Evolutionary conservation across 2,888 invertebrate species (phyloP).

Genomic region (Nowickia ferox): DNA sequence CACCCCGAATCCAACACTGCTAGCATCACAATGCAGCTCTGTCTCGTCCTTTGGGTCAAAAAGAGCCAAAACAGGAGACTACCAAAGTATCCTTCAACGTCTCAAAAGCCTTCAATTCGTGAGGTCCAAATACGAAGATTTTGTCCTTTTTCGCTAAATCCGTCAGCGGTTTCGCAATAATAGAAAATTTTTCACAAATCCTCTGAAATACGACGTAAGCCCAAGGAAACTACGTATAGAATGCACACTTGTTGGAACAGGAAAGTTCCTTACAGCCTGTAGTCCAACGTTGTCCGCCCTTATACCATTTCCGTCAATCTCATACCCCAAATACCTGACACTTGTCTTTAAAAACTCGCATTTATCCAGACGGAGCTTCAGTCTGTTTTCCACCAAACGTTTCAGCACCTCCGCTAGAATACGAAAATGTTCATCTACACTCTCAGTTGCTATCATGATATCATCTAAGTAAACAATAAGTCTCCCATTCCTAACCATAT

Average conservation of each 20-base stretch:
- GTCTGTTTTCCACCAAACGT: constrained; percentile 19
- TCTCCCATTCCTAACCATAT: not conserved
- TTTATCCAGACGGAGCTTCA: constrained; percentile 40
- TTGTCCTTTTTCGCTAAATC: not conserved
- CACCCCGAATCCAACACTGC: not conserved
- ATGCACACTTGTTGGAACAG: constrained; percentile 10
- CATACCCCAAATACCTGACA: constrained; percentile 58
- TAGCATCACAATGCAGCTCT: constrained; percentile 5
- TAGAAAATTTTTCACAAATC: not conserved
- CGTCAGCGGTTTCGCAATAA: too few species aligned
- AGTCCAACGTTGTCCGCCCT: constrained; percentile 42
- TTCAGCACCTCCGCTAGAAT: constrained; percentile 51
- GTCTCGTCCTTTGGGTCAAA: constrained; percentile 7
- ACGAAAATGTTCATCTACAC: constrained; percentile 41
- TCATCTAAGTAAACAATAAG: constrained; percentile 45
- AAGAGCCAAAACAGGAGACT: not conserved
- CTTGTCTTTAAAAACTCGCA: constrained; percentile 33
- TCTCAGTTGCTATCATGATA: constrained; percentile 46
- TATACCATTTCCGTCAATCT: constrained; percentile 48
- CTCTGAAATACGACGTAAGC: constrained; percentile 6
- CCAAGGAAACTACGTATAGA: constrained; percentile 12
- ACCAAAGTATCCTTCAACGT: not conserved
- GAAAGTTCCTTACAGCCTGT: constrained; percentile 13
- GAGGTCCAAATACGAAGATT: not conserved
- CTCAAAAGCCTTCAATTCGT: too few species aligned